A percentile compares a stretch with the other conserved stretches of the same genome.
Evolutionary conservation across 2,113 vertebrate genomes (phyloP).

Genomic region (Mugil cephalus): DNA sequence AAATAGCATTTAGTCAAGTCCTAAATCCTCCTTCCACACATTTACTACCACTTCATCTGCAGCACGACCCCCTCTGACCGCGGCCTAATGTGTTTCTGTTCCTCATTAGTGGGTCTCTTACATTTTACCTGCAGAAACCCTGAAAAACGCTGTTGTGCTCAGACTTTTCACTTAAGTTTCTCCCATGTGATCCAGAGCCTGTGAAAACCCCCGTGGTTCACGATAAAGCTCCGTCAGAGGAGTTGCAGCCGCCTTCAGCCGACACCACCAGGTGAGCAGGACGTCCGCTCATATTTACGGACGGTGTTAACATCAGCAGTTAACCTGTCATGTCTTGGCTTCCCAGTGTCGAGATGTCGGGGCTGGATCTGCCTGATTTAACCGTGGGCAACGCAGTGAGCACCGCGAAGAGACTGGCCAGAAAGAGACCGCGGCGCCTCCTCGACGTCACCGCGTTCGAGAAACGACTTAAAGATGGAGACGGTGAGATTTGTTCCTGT

Average conservation of each 20-base stretch:
- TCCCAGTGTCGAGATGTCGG: slow-evolving; percentile 74
- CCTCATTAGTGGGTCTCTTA: too few relatives aligned
- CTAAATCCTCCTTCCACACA: too few relatives aligned
- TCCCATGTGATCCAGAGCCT: slow-evolving; percentile 67
- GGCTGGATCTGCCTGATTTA: slow-evolving; percentile 78
- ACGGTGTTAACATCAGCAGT: background rate
- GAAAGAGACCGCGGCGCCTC: slow-evolving; percentile 69
- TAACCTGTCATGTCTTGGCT: slow-evolving; percentile 30
- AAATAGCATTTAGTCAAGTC: too few relatives aligned
- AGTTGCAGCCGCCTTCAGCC: slow-evolving; percentile 26
- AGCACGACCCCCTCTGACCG: too few relatives aligned
- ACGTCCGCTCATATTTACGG: background rate
- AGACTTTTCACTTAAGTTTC: too few relatives aligned
- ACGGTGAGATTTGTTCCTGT: slow-evolving; percentile 40
- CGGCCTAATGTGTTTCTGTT: too few relatives aligned
- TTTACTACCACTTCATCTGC: too few relatives aligned
- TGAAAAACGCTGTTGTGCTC: too few relatives aligned
- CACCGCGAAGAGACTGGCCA: slow-evolving; percentile 62
- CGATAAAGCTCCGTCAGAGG: slow-evolving; percentile 24
- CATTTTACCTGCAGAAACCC: too few relatives aligned
- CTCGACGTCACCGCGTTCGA: slow-evolving; percentile 77
- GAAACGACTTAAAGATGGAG: slow-evolving; percentile 60
- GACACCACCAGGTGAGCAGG: slow-evolving; percentile 66
- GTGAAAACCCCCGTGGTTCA: slow-evolving; percentile 75
- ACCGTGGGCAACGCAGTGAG: slow-evolving; percentile 57